phyloP scores from a whole-genome alignment of 2,113 vertebrate species.

The Tapirus terrestris region DNA sequence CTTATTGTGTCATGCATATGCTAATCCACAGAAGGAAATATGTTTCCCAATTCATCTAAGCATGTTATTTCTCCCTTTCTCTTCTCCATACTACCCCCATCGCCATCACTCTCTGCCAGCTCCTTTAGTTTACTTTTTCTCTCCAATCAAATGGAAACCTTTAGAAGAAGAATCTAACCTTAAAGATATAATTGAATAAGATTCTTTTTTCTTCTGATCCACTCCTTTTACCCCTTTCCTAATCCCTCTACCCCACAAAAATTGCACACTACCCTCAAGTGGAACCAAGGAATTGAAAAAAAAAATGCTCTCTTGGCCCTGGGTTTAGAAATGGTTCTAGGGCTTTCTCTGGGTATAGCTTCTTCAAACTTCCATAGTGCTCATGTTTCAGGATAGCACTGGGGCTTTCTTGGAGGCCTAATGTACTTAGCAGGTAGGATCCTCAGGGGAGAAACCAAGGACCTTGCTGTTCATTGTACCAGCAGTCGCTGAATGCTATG shows the following conservation, averaged over 20 bases:
- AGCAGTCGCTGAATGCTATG: neutral
- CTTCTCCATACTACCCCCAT: neutral
- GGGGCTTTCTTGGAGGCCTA: neutral
- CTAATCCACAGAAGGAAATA: neutral
- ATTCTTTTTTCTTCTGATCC: neutral
- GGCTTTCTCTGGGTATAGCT: neutral
- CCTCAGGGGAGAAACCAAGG: neutral
- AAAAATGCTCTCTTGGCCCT: neutral
- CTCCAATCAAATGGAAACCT: neutral
- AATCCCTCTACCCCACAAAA: neutral
- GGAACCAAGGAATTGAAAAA: neutral
- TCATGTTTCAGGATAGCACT: neutral
- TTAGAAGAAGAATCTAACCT: neutral
- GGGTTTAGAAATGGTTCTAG: neutral
- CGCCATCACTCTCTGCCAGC: neutral
- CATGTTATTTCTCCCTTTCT: neutral
- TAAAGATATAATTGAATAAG: neutral
- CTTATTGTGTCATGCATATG: neutral
- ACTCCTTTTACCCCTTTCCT: neutral
- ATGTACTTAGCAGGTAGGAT: neutral
- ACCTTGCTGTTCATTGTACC: accelerated
- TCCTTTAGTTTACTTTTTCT: neutral
- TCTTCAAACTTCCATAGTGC: neutral
- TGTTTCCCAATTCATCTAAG: neutral
- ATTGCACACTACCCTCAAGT: neutral